Base-by-base conservation (phyloP, 2,797 vertebrate species). In the Petrocephalus sullivani region DNA sequence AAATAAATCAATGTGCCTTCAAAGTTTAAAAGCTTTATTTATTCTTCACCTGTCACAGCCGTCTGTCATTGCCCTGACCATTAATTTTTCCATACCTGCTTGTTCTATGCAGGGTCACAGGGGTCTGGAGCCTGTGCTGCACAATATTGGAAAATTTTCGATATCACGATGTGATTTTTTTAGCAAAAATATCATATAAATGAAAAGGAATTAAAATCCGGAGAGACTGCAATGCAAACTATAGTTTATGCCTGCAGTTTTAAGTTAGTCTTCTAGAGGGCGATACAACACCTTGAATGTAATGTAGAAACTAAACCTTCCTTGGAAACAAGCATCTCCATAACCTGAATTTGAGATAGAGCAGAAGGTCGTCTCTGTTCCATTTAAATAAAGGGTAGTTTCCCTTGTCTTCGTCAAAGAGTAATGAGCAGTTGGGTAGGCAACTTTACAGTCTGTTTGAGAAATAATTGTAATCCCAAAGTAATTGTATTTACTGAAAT, bases 261-360 rank as follows among this genome's bases (percentile, higher is more conserved):
- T 81, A 46, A 10, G 19, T 81, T 81, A 81, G 75, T 81, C 19
- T 81, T 81, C 75, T 81, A 81, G 75, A 81, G 33, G 75, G 75
- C 75, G 41, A 81, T 81, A 19, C 19, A 81, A 81, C 75, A 49
- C 41, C 41, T 81, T 81, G 12, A 71, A 37, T 37, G 14, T 37
- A 28, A 71, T 33, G 64, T 37, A 71, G 64, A 37, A 71, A 1
- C 75, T 46, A 81, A 81, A 49, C 75, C 16, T 46, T 16, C 41
- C 37, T 49, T n/a, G 46, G 75, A 81, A 81, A 49, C 41, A 16
- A 46, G 41, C 75, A n/a, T 81, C 75, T 81, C 46, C n/a, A 49
- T 49, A 49, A 49, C 6, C 37, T 78, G 19, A 49, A 49, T 49
- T 49, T 81, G 37, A 81, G 19, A n/a, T n/a, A 49, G n/a, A 8